These are phyloP conservation scores for Pollenia amentaria DNA, from an alignment of 2,888 invertebrate species.

Conservation along the genomic window DNA sequence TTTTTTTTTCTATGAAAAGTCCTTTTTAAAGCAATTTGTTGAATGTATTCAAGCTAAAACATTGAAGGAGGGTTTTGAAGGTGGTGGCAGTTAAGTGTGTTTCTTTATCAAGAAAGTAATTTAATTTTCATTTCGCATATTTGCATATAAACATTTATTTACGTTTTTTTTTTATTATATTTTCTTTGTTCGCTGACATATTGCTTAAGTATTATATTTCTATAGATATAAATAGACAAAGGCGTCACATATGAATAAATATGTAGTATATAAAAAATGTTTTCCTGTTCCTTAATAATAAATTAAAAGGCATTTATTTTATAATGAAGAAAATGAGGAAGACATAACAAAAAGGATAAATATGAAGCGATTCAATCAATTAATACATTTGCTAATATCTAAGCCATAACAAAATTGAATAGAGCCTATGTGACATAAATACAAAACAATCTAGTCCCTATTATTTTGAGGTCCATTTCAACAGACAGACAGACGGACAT, in stretches of 20 bases:
- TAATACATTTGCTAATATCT: no score
- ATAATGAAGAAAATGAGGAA: background rate
- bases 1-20: background rate
- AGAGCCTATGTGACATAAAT: no score
- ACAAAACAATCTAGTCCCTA: no score
- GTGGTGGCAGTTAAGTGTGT: background rate
- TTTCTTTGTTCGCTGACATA: constrained; percentile 11
- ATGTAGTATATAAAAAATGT: background rate
- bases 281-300: background rate
- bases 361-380: background rate
- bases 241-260: constrained; percentile 23
- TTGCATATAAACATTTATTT: constrained; percentile 45
- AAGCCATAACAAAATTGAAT: no score
- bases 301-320: background rate
- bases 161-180: constrained; percentile 37
- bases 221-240: constrained; percentile 20
- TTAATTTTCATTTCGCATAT: constrained; percentile 43
- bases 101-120: constrained; percentile 19
- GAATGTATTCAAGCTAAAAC: background rate
- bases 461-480: no score
- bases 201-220: background rate
- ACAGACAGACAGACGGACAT: no score
- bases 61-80: background rate
- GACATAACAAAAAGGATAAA: background rate
- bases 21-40: constrained; percentile 44